Percentiles rank a stretch among this genome's conserved stretches.
Conservation (phyloP, 2,113 vertebrate genomes). For the Tragelaphus scriptus region DNA sequence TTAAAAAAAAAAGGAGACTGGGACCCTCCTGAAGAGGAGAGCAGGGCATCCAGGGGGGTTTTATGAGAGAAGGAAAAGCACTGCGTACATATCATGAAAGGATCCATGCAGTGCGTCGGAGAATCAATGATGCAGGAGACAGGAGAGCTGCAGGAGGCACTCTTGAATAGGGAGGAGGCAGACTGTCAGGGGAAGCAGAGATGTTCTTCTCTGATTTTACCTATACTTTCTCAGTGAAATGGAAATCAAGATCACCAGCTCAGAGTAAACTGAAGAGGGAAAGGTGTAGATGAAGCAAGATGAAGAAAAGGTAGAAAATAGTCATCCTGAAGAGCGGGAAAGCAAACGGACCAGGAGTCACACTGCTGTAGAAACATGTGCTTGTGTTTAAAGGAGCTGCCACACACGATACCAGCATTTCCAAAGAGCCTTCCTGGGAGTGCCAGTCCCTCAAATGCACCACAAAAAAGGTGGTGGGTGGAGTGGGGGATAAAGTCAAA, state of each 20-base stretch:
- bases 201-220: not conserved
- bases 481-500: fast-evolving
- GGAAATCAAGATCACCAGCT: not conserved
- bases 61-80: not conserved
- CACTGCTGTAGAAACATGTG: fast-evolving
- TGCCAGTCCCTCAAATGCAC: fast-evolving
- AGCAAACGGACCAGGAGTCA: fast-evolving
- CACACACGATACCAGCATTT: fast-evolving
- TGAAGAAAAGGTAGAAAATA: fast-evolving
- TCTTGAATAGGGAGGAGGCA: not conserved
- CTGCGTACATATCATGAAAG: fast-evolving
- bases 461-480: not conserved
- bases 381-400: not conserved
- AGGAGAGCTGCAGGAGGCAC: fast-evolving
- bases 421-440: no score
- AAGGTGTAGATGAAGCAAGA: fast-evolving
- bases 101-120: fast-evolving
- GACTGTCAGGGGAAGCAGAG: not conserved
- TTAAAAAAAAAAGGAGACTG: fast-evolving
- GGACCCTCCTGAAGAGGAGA: fast-evolving
- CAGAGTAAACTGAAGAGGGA: no score
- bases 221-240: not conserved
- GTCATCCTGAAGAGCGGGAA: not conserved
- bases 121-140: fast-evolving
- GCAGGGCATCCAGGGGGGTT: fast-evolving